Evolutionary conservation across 2,797 vertebrate species (phyloP).

Genomic region (Carduelis carduelis): DNA sequence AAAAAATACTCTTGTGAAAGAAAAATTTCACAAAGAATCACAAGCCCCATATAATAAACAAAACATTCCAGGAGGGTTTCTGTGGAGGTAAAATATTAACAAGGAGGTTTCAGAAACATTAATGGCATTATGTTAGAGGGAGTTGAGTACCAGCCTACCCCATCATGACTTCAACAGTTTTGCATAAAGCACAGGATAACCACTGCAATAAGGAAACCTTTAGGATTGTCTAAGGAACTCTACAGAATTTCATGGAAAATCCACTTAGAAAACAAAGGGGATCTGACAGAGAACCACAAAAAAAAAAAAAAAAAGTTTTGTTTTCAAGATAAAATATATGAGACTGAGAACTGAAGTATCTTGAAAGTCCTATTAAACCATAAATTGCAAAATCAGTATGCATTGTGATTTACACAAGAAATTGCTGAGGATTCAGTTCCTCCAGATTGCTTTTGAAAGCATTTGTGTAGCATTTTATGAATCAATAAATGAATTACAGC

Average conservation of each 20-base stretch:
- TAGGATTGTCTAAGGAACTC: not conserved
- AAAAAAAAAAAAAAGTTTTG: not conserved
- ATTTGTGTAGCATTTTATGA: not conserved
- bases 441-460: not conserved
- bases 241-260: not conserved
- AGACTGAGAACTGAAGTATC: not conserved
- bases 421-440: not conserved
- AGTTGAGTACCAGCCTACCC: not conserved
- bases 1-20: not conserved
- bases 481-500: not conserved
- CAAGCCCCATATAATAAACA: not conserved
- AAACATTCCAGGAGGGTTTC: not conserved
- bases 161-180: rapidly evolving
- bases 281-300: not conserved
- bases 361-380: not conserved
- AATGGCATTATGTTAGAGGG: not conserved
- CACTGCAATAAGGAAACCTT: not conserved
- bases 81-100: not conserved
- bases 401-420: not conserved
- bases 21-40: not conserved
- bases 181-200: not conserved
- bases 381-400: not conserved
- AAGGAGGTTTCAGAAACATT: not conserved
- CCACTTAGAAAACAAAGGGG: not conserved
- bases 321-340: not conserved